phyloP scores from a whole-genome alignment of 2,797 vertebrate genomes.

The Tokudaia muenninki region DNA sequence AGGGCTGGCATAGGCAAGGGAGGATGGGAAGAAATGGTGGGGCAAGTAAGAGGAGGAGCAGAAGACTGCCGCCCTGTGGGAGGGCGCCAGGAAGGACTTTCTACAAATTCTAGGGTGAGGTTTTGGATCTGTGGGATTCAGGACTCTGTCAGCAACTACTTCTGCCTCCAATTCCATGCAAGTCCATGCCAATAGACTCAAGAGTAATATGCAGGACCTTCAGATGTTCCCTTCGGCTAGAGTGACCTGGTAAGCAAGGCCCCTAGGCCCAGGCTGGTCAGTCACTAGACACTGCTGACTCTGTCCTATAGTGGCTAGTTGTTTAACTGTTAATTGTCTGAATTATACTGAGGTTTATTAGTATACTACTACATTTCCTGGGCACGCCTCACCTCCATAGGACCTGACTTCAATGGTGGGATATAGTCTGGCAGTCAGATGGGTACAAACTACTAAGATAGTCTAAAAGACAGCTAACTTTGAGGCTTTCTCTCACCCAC shows the following conservation, averaged over 20 bases:
- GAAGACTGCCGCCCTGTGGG: accelerated
- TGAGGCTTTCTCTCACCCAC: neutral
- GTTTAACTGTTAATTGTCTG: neutral
- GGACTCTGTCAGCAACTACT: neutral
- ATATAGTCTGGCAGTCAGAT: neutral
- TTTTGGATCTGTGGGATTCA: neutral
- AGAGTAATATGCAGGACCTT: neutral
- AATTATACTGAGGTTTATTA: neutral
- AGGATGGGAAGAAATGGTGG: no score
- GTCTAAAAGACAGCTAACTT: neutral
- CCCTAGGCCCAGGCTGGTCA: neutral
- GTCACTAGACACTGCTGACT: neutral
- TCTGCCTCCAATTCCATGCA: neutral
- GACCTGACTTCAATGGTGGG: neutral
- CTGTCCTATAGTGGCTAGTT: neutral
- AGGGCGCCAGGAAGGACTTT: neutral
- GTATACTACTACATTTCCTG: neutral
- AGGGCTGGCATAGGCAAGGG: neutral
- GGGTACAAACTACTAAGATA: neutral
- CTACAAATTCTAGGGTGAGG: neutral
- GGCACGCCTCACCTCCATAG: neutral
- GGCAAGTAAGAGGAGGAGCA: neutral
- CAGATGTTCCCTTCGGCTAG: neutral
- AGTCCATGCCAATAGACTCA: neutral
- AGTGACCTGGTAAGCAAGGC: neutral